These are phyloP conservation scores for Agrochola lychnidis DNA, from an alignment of 2,888 invertebrate genomes.

Conservation along the genomic window DNA sequence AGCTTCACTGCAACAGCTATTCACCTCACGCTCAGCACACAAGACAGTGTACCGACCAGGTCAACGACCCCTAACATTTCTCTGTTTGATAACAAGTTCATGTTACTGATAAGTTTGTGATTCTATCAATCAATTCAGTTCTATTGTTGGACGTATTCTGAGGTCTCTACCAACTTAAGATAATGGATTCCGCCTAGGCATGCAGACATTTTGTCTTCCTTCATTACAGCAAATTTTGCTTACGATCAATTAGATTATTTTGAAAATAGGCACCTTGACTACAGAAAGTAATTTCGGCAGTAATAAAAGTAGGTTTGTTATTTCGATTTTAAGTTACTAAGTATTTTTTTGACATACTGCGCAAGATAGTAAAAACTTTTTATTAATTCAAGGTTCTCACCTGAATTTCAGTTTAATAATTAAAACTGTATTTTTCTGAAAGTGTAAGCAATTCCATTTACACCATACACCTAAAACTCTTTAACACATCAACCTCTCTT, in stretches of 20 bases:
- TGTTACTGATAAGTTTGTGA: constrained; percentile 36
- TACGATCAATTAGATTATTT: neutral
- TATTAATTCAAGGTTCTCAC: no score
- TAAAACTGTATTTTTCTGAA: neutral
- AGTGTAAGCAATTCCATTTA: neutral
- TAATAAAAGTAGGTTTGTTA: no score
- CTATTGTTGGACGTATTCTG: constrained; percentile 28
- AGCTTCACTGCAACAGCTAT: constrained; percentile 41
- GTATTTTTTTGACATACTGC: no score
- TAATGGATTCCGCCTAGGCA: neutral
- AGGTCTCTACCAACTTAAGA: no score
- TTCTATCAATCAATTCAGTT: constrained; percentile 43
- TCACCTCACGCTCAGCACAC: constrained; percentile 52
- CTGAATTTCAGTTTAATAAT: neutral
- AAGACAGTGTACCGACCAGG: constrained; percentile 31
- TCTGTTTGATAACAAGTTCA: constrained; percentile 59
- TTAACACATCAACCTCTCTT: neutral
- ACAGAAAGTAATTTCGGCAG: neutral
- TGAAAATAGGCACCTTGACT: neutral
- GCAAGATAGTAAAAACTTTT: no score
- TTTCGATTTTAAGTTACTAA: no score
- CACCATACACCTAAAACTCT: neutral
- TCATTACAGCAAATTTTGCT: neutral
- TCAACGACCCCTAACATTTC: constrained; percentile 43
- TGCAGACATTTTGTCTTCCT: neutral